phyloP scores from a whole-genome alignment of 1,140 invertebrate genomes.

The Choristoneura fumiferana region DNA sequence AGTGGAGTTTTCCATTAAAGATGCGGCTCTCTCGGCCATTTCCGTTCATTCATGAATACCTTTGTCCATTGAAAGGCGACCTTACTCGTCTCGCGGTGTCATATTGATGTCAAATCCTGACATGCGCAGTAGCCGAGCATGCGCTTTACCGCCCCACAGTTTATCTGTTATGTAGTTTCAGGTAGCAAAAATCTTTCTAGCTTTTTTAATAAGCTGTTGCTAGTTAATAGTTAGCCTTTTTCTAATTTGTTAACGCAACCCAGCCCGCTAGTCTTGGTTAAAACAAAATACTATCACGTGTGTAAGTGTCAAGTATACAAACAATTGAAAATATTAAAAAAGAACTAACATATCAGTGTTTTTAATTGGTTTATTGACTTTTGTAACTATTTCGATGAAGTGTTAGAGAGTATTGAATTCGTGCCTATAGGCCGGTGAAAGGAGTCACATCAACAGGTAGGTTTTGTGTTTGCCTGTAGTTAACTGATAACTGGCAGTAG shows the following conservation, averaged over 20 bases:
- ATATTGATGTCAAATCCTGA: slow-evolving; percentile 56
- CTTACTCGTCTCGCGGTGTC: slow-evolving; percentile 42
- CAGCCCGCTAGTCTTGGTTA: background rate
- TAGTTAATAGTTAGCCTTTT: slow-evolving; percentile 25
- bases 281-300: too few relatives aligned
- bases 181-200: slow-evolving; percentile 46
- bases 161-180: slow-evolving; percentile 52
- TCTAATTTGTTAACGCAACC: background rate
- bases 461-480: slow-evolving; percentile 43
- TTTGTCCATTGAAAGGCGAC: slow-evolving; percentile 56
- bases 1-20: too few relatives aligned
- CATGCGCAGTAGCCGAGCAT: slow-evolving; percentile 57
- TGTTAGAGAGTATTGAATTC: slow-evolving; percentile 20
- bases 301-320: too few relatives aligned
- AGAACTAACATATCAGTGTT: background rate
- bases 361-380: background rate
- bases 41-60: slow-evolving; percentile 53
- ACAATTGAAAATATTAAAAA: background rate
- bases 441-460: slow-evolving; percentile 58
- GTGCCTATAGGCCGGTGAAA: slow-evolving; percentile 21
- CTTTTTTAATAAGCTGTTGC: slow-evolving; percentile 50
- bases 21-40: too few relatives aligned
- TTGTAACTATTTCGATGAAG: background rate
- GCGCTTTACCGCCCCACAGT: slow-evolving; percentile 41
- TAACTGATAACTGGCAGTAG: slow-evolving; percentile 30